A percentile compares a stretch with the other conserved stretches of the same genome.
Conservation (phyloP, 2,888 invertebrate species). For the Morpho deidamia region DNA sequence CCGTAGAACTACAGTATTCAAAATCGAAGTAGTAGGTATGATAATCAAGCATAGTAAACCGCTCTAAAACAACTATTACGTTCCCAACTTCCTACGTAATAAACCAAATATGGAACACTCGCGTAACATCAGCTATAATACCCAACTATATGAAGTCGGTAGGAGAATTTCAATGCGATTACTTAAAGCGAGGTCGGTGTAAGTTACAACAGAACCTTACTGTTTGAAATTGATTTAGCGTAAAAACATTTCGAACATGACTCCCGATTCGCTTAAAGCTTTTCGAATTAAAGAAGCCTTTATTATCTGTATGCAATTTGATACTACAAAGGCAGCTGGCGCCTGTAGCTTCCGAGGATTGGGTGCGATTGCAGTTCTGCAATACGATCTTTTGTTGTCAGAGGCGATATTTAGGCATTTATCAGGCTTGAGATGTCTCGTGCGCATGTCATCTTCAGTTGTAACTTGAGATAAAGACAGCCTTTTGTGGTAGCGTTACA, state of each 20-base stretch:
- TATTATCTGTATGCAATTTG: conserved; percentile 59
- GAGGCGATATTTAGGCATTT: conserved; percentile 59
- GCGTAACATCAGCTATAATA: conserved; percentile 20
- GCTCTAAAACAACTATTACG: conserved; percentile 11
- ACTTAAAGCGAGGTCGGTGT: conserved; percentile 51
- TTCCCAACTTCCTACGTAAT: conserved; percentile 15
- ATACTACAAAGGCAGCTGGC: conserved; percentile 67
- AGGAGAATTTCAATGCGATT: conserved; percentile 48
- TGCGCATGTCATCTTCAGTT: conserved; percentile 57
- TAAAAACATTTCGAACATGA: conserved; percentile 61
- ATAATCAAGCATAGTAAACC: conserved; percentile 29
- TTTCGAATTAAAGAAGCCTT: conserved; percentile 65
- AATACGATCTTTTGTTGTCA: conserved; percentile 71
- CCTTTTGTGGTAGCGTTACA: conserved; percentile 62
- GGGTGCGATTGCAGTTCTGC: conserved; percentile 49
- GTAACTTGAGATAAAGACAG: conserved; percentile 52
- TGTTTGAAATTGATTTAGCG: conserved; percentile 69
- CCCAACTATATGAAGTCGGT: conserved; percentile 29
- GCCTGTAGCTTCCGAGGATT: conserved; percentile 70
- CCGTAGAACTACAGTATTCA: not conserved
- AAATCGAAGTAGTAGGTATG: no score
- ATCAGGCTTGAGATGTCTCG: conserved; percentile 65
- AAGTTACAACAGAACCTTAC: conserved; percentile 56
- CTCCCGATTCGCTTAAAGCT: conserved; percentile 50
- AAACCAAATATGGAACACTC: conserved; percentile 17